Base-by-base conservation (phyloP, 1,140 invertebrate species). In the Apis cerana region DNA sequence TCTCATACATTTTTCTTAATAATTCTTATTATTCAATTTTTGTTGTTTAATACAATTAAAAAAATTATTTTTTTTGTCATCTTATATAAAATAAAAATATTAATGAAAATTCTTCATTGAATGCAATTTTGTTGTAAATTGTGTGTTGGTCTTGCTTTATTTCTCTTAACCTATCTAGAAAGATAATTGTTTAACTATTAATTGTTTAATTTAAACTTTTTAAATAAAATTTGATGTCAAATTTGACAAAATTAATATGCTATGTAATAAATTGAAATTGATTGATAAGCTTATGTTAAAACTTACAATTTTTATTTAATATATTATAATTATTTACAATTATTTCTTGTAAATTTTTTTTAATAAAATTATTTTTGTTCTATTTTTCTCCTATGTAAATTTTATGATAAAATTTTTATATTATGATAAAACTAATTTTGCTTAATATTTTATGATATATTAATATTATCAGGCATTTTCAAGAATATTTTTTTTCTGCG, bases 91-190 rank as follows among this genome's bases (percentile, higher is more conserved):
- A 76, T 33, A 1, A 23, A 19, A 23, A 52, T 10, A 23, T 48
- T 17, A 9, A 13, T 9, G 33, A 50, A 33, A 43, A 19, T 11
- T 58, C 48, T 13, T 43, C 17, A 3, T 33, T 11, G 7, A 59
- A 69, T n/a, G 12, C 19, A 52, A 76, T 21, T 61, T 54, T 8
- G 21, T 27, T 43, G 23, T 12, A 23, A 27, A 21, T 3, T 54
- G 10, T 43, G 2, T 50, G 15, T 19, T 62, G 23, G 43, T 33
- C 61, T 76, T 43, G 15, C 23, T 54, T 76, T 76, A 82, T 82
- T 82, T 68, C 64, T 76, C 64, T 82, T 82, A 82, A 82, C 80
- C 80, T 82, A 76, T 19, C 72, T 76, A n/a, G 21, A 54, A 68
- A 33, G 74, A 11, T 43, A 43, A 76, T 52, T 62, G 21, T 15